Evolutionary conservation across 2,797 vertebrate genomes (phyloP).

Genomic region (Gambusia yucatana): DNA sequence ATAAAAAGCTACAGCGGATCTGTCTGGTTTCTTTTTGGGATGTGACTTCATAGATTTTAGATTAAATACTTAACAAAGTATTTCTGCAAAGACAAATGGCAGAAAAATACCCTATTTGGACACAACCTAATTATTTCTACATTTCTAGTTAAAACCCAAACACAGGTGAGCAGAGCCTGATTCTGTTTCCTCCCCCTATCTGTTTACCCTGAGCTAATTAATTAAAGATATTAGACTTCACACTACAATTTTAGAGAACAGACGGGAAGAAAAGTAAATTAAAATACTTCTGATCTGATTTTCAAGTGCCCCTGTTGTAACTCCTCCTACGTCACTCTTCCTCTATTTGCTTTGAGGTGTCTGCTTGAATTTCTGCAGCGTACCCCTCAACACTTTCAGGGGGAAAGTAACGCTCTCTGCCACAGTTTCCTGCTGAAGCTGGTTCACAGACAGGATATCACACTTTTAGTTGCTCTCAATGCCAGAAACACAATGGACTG

Average conservation of each 20-base stretch:
- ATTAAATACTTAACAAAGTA: background rate
- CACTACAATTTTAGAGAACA: background rate
- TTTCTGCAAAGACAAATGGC: background rate
- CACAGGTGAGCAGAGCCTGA: background rate
- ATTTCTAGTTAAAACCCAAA: background rate
- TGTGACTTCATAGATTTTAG: background rate
- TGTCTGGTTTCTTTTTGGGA: background rate
- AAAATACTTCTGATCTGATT: slow-evolving; percentile 21
- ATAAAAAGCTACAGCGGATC: background rate
- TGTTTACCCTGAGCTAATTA: background rate
- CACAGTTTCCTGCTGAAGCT: background rate
- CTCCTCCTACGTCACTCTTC: slow-evolving; percentile 51
- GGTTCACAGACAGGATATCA: background rate
- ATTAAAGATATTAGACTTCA: background rate
- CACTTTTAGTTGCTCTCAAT: slow-evolving; percentile 1
- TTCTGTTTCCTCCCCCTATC: background rate
- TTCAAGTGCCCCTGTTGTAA: background rate
- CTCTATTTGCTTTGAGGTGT: slow-evolving; percentile 20
- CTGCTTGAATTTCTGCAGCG: slow-evolving; percentile 13
- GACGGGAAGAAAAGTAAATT: background rate
- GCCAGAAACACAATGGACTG: slow-evolving; percentile 50
- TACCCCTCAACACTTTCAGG: background rate
- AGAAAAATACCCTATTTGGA: background rate
- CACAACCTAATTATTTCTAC: background rate
- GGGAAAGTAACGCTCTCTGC: background rate